These are phyloP conservation scores for Trachurus trachurus DNA, from an alignment of 2,797 vertebrate genomes.

Conservation along the genomic window DNA sequence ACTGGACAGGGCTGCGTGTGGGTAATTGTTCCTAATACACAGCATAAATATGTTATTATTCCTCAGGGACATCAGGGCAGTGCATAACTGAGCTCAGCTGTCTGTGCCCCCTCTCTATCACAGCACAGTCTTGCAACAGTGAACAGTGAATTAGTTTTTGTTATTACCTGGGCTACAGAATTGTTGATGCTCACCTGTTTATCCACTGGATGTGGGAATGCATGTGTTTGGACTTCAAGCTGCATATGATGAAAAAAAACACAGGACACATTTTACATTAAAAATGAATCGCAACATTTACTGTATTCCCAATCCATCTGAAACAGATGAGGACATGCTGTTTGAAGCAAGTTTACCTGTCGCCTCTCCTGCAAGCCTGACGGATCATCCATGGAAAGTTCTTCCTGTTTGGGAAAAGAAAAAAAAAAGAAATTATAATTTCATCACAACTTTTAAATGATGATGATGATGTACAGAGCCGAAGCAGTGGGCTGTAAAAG, in stretches of 20 bases:
- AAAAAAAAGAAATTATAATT: background rate
- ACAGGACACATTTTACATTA: slow-evolving; percentile 20
- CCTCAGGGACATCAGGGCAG: slow-evolving; percentile 17
- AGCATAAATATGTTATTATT: slow-evolving; percentile 22
- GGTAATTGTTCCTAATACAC: slow-evolving; percentile 47
- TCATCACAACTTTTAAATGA: slow-evolving; percentile 34
- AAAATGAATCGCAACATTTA: slow-evolving; percentile 38
- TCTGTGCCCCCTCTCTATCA: slow-evolving; percentile 31
- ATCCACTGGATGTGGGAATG: slow-evolving; percentile 21
- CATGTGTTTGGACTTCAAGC: slow-evolving; percentile 51
- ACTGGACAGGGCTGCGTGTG: slow-evolving; percentile 26
- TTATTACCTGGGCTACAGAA: slow-evolving; percentile 6
- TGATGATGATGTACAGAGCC: slow-evolving; percentile 18
- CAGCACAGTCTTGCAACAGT: background rate
- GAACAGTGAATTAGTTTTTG: slow-evolving; percentile 29
- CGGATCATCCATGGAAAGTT: slow-evolving; percentile 59
- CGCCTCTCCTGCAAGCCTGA: slow-evolving; percentile 22
- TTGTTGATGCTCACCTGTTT: slow-evolving; percentile 35
- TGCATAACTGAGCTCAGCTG: slow-evolving; percentile 34
- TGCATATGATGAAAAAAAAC: slow-evolving; percentile 35
- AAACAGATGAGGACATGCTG: slow-evolving; percentile 31
- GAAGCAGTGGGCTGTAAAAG: slow-evolving; percentile 41
- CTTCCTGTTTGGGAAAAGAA: slow-evolving; percentile 58
- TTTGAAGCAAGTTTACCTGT: slow-evolving; percentile 57
- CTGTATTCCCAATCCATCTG: slow-evolving; percentile 13